A percentile compares a stretch with the other conserved stretches of the same genome.
Evolutionary conservation across 2,797 vertebrate genomes (phyloP).

Genomic region (Philypnodon macrostomus): DNA sequence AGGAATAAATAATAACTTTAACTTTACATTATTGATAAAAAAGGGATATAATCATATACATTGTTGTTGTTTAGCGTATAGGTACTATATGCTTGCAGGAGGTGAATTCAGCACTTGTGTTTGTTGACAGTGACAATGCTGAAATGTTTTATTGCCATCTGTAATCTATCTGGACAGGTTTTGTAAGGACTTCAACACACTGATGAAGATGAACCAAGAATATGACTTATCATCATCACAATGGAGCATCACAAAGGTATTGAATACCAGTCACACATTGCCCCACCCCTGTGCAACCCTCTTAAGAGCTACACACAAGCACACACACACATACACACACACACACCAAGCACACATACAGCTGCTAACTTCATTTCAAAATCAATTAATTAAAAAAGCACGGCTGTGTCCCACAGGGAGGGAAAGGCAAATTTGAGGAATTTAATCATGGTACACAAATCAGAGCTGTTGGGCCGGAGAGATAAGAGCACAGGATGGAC

Average conservation of each 20-base stretch:
- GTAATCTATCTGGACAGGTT: not conserved
- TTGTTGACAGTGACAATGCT: not conserved
- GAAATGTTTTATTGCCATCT: not conserved
- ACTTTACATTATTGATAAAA: no score
- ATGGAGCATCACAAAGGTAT: conserved; percentile 12
- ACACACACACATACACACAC: conserved; percentile 13
- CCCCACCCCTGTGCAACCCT: conserved; percentile 14
- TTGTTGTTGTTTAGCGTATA: not conserved
- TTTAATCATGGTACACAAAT: conserved; percentile 68
- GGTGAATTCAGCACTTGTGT: not conserved
- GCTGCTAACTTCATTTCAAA: conserved; percentile 63
- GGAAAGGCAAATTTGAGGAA: conserved; percentile 66
- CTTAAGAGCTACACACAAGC: conserved; percentile 10
- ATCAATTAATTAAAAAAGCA: conserved; percentile 74
- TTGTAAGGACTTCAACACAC: not conserved
- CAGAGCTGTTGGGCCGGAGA: conserved; percentile 51
- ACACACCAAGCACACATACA: conserved; percentile 15
- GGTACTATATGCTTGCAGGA: not conserved
- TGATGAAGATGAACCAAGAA: conserved; percentile 2
- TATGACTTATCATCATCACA: conserved; percentile 4
- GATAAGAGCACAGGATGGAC: conserved; percentile 45
- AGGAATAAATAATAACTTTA: no score
- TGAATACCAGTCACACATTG: conserved; percentile 19
- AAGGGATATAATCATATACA: no score
- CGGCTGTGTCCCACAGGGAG: conserved; percentile 52